These are phyloP conservation scores for Nasonia giraulti DNA, from an alignment of 1,140 invertebrate species.

Conservation along the genomic window DNA sequence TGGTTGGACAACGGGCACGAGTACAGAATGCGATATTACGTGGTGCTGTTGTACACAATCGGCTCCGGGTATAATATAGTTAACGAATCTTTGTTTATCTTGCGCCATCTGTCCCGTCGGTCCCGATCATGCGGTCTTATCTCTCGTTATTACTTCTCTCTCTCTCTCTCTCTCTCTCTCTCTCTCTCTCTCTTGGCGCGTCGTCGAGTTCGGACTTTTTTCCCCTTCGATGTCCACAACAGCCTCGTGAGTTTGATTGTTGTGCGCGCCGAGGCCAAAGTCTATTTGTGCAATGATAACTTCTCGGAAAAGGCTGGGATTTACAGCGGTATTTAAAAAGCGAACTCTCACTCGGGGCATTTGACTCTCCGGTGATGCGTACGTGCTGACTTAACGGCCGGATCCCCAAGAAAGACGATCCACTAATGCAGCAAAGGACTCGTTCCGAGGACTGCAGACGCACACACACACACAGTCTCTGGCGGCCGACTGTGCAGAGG, in stretches of 20 bases:
- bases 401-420: conserved; percentile 57
- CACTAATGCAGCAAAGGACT: conserved; percentile 61
- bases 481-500: background rate
- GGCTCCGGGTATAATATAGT: conserved; percentile 30
- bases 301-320: conserved; percentile 17
- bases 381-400: conserved; percentile 55
- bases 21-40: conserved; percentile 36
- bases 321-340: conserved; percentile 40
- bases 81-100: conserved; percentile 48
- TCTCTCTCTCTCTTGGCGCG: background rate
- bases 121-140: conserved; percentile 2
- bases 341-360: background rate
- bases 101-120: conserved; percentile 39
- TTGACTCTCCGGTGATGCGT: background rate
- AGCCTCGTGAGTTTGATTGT: background rate
- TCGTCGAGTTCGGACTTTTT: background rate
- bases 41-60: background rate
- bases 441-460: conserved; percentile 25
- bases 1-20: background rate
- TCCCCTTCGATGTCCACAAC: background rate
- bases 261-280: background rate
- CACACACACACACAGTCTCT: conserved; percentile 5
- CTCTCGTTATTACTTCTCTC: conserved; percentile 29
- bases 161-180: background rate
- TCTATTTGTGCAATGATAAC: background rate